Evolutionary conservation across 2,113 vertebrate species (phyloP), one percentile per base, ranked within the genome.

Genomic region (Neotoma lepida): DNA sequence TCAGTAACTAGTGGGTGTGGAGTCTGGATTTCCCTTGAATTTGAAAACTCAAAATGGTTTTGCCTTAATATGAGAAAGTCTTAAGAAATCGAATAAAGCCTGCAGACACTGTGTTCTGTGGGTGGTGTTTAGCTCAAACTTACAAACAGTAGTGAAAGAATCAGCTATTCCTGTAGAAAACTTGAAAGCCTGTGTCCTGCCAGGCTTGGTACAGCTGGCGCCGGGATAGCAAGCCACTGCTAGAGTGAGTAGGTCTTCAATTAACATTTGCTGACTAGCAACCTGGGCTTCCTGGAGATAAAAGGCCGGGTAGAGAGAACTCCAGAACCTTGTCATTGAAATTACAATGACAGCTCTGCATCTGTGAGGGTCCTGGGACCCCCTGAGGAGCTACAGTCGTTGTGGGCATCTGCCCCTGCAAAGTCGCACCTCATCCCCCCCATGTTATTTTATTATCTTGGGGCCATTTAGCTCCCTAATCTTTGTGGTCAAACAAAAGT

Each of bases 211-310:
- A 28, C 46, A 66, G 61, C 18, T 64, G 46, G 76, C 2, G 4
- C 71, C 89, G 6, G 41, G 46, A 66, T 14, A 81, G 18, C 9
- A 28, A 82, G 26, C 33, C 4, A 22, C 70, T 70, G 20, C 70
- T 71, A 68, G 41, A 70, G 51, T 41, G 70, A 92, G 90, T 78
- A 95, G 91, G 4, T 82, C 14, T 90, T 92, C 93, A 96, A 9
- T 64, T 84, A 89, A 71, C n/a, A 13, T 74, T 58, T 51, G 64
- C 30, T 92, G 68, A 80, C n/a, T 54, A 46, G 54, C 18, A 35
- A 15, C 14, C 22, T 3, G 9, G 2, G 68, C 61, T 30, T 66
- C 66, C 58, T 41, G 8, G 12, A 44, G 56, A 12, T 41, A 80
- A 86, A 61, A 46, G 54, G 1, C 12, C 58, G 63, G 15, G 35